phyloP scores from a whole-genome alignment of 2,797 vertebrate genomes.

The Paedocypris micromegethes region DNA sequence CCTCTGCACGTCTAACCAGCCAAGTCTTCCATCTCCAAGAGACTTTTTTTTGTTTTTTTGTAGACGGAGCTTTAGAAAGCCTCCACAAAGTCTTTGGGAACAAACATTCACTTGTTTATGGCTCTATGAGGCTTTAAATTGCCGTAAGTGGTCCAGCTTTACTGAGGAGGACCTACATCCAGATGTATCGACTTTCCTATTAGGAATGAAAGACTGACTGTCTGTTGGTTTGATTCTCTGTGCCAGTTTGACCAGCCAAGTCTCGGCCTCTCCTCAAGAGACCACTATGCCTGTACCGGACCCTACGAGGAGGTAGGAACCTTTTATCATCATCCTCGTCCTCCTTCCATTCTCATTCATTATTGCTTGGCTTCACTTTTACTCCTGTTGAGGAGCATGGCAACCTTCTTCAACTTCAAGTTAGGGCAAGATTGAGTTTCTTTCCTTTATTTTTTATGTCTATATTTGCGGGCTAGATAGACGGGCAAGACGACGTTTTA shows the following conservation, averaged over 20 bases:
- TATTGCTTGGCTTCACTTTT: too few species aligned
- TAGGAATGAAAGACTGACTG: slow-evolving; percentile 41
- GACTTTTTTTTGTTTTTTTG: neutral
- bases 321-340: neutral
- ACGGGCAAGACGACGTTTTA: too few species aligned
- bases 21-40: slow-evolving; percentile 1
- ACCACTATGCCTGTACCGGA: slow-evolving; percentile 85
- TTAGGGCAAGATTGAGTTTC: too few species aligned
- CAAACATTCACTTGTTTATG: slow-evolving; percentile 26
- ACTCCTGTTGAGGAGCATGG: too few species aligned
- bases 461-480: too few species aligned
- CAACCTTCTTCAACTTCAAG: too few species aligned
- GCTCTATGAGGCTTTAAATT: slow-evolving; percentile 27
- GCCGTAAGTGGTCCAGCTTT: slow-evolving; percentile 32
- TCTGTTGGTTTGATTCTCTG: slow-evolving; percentile 39
- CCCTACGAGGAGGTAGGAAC: slow-evolving; percentile 79
- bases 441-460: too few species aligned
- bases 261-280: slow-evolving; percentile 85
- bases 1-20: neutral
- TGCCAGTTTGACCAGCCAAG: slow-evolving; percentile 86
- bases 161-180: neutral
- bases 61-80: too few species aligned
- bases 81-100: slow-evolving; percentile 22
- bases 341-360: too few species aligned
- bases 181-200: slow-evolving; percentile 18